Percentiles rank a stretch among this genome's conserved stretches.
Evolutionary conservation across 2,888 invertebrate genomes (phyloP).

Genomic region (Chymomyza procnemis): DNA sequence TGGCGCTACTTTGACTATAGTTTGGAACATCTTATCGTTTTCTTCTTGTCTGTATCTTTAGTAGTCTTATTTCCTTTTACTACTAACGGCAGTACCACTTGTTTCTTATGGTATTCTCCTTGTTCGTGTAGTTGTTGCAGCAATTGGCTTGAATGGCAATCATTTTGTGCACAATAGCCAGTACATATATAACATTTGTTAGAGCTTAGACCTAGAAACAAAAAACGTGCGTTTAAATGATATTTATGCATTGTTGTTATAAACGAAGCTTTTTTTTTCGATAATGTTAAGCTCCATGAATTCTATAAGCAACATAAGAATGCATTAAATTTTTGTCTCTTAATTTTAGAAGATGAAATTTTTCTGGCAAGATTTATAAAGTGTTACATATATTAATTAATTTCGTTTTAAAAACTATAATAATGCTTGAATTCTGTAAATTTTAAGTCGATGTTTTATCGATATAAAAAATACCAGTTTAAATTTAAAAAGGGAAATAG

Average conservation of each 20-base stretch:
- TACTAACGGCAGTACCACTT: background rate
- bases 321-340: too few relatives aligned
- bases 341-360: too few relatives aligned
- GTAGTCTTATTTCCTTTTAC: constrained; percentile 47
- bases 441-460: too few relatives aligned
- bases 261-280: background rate
- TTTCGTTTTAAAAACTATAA: too few relatives aligned
- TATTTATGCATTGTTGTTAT: constrained; percentile 53
- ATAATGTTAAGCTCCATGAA: too few relatives aligned
- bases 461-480: too few relatives aligned
- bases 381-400: too few relatives aligned
- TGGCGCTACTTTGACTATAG: constrained; percentile 40
- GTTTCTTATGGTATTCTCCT: constrained; percentile 18
- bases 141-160: constrained; percentile 60
- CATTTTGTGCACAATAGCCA: constrained; percentile 40
- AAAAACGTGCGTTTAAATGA: constrained; percentile 54
- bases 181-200: constrained; percentile 19
- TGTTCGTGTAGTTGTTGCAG: constrained; percentile 33
- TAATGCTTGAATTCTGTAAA: too few relatives aligned
- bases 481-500: too few relatives aligned
- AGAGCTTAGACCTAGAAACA: background rate
- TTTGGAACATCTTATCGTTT: constrained; percentile 62
- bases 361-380: too few relatives aligned
- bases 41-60: constrained; percentile 30
- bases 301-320: too few relatives aligned